Evolutionary conservation across 2,113 vertebrate species (phyloP), one percentile per base, ranked within the genome.

Genomic region (Ophthalmolycus amberensis): DNA sequence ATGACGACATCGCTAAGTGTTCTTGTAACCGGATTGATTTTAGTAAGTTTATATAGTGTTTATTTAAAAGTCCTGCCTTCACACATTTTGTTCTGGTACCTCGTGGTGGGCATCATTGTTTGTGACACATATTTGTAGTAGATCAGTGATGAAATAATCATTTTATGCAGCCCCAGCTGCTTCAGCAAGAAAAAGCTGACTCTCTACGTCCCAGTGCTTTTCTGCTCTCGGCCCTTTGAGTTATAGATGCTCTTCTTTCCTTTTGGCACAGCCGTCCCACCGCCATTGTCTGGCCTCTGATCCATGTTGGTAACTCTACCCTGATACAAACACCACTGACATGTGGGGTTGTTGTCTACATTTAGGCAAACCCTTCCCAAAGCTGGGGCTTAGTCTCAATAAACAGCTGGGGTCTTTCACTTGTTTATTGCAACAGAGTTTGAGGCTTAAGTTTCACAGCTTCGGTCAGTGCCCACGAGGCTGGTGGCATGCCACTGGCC

Each of bases 401-500:
- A 84, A 86, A 87, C 88, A 89, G 77, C 79, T 72, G 71, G 65
- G 60, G 27, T 75, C 75, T 77, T 67, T 66, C 34, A 15, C 75
- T 73, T 89, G 88, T 88, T 91, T 90, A 84, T 73, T 71, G 48
- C 78, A 14, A 15, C 25, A 25, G 25, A 42, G 42, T 29, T 63
- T 59, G 20, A 52, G 79, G 62, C 20, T 93, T 69, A 25, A 14
- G 34, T 87, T 89, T 86, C 71, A 67, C 1, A 11, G 32, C 44
- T n/a, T 38, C 29, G 25, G 54, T 77, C 70, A 70, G 64, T 82
- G 82, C 32, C 71, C 3, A 3, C 10, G 72, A 72, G 65, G 18
- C 69, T 81, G 82, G 59, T 76, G 34, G 60, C 9, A 12, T 1
- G 59, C 75, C 42, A 50, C 71, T 2, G 4, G 27, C 46, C 62